A percentile compares a stretch with the other conserved stretches of the same genome.
Conservation (phyloP, 1,140 invertebrate species). For the Drosophila bipectinata region DNA sequence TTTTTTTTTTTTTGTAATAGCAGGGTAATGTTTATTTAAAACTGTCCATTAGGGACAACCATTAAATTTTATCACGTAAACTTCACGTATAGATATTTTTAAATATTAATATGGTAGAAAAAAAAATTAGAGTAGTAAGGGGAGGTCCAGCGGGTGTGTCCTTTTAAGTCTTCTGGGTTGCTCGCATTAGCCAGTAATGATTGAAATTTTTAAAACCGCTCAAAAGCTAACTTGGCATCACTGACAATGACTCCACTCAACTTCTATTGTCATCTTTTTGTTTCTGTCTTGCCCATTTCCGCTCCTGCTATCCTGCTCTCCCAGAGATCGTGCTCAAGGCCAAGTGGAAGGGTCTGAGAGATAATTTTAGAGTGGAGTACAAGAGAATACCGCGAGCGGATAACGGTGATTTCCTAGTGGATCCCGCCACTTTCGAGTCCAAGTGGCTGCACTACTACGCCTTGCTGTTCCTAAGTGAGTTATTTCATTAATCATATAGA, state of each 20-base stretch:
- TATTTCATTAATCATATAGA: not conserved
- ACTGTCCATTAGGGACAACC: too few species aligned
- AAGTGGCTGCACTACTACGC: constrained; percentile 83
- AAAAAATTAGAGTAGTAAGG: too few species aligned
- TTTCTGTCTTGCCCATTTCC: not conserved
- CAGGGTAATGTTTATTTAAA: too few species aligned
- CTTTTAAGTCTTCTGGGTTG: too few species aligned
- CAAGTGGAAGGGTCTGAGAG: constrained; percentile 83
- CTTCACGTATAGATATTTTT: too few species aligned
- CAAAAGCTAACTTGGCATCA: constrained; percentile 21
- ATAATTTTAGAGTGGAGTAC: constrained; percentile 83
- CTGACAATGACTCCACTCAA: not conserved
- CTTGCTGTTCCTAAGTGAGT: constrained; percentile 80
- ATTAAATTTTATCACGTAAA: too few species aligned
- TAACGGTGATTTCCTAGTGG: constrained; percentile 77
- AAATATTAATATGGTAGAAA: too few species aligned
- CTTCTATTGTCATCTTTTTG: constrained; percentile 9
- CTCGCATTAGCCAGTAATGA: too few species aligned
- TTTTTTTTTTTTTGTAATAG: too few species aligned
- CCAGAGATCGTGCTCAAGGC: constrained; percentile 83
- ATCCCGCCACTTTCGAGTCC: constrained; percentile 79
- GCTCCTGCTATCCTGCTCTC: not conserved
- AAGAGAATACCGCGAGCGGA: constrained; percentile 82
- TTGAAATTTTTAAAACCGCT: not conserved
- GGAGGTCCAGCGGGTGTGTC: too few species aligned